phyloP scores from a whole-genome alignment of 2,888 invertebrate genomes.

The Acrocyrtus sp. region DNA sequence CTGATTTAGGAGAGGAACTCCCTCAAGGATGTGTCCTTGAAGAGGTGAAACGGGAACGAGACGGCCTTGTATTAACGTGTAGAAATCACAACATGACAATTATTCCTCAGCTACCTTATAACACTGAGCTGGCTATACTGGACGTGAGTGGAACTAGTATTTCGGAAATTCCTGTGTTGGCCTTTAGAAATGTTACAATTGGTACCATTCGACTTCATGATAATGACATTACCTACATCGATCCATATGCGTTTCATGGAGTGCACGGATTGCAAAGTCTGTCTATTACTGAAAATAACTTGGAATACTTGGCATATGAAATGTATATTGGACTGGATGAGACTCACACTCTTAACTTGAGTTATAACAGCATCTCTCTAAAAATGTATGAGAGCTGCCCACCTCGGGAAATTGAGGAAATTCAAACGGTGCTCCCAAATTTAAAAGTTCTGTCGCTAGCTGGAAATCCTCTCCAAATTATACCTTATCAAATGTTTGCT shows the following conservation, averaged over 20 bases:
- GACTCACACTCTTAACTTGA: slow-evolving; percentile 6
- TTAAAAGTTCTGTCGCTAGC: slow-evolving; percentile 31
- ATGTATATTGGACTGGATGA: slow-evolving; percentile 43
- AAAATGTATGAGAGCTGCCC: slow-evolving; percentile 40
- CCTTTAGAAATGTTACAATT: slow-evolving; percentile 28
- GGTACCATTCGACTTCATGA: slow-evolving; percentile 24
- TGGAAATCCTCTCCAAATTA: slow-evolving; percentile 55
- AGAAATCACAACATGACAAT: slow-evolving; percentile 24
- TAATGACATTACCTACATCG: slow-evolving; percentile 30
- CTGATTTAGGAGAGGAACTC: too few species aligned
- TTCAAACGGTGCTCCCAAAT: slow-evolving; percentile 44
- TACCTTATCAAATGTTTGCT: slow-evolving; percentile 58
- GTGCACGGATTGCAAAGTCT: slow-evolving; percentile 26
- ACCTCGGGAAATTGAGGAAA: slow-evolving; percentile 9
- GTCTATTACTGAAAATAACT: slow-evolving; percentile 25
- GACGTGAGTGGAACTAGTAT: slow-evolving; percentile 29
- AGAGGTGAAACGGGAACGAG: not conserved
- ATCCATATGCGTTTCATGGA: slow-evolving; percentile 41
- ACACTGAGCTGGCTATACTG: slow-evolving; percentile 1
- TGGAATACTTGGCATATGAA: slow-evolving; percentile 36
- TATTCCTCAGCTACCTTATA: slow-evolving; percentile 43
- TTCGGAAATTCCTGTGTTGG: not conserved
- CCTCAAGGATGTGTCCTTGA: slow-evolving; percentile 21
- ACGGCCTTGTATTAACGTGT: too few species aligned
- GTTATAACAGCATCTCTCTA: slow-evolving; percentile 42